Conservation (phyloP, 2,113 vertebrate species). For the Clarias magur region DNA sequence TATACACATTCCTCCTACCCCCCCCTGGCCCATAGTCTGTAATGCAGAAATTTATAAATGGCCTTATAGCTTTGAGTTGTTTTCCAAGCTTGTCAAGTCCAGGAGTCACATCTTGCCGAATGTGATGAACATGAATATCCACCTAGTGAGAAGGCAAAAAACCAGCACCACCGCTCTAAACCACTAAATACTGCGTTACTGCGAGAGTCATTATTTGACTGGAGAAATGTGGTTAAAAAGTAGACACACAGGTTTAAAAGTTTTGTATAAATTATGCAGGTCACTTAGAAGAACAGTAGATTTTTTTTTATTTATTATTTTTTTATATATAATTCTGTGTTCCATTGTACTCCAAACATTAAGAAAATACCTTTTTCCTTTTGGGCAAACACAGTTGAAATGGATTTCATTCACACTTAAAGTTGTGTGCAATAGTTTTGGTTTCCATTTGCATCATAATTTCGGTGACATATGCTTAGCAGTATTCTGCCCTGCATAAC, state of each 20-base stretch:
- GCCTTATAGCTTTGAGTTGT: background rate
- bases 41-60: background rate
- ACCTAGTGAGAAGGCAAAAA: background rate
- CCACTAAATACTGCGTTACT: background rate
- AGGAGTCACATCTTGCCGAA: background rate
- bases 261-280: background rate
- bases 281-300: background rate
- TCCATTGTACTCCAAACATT: slow-evolving; percentile 9
- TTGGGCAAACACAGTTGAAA: background rate
- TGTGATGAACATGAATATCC: background rate
- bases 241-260: background rate
- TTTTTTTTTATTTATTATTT: too few relatives aligned
- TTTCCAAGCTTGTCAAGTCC: background rate
- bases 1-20: background rate
- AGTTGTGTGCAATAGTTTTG: background rate
- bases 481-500: background rate
- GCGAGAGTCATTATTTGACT: background rate
- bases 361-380: background rate
- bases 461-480: background rate
- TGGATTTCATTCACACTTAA: background rate
- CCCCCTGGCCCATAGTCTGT: background rate
- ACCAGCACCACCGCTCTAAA: background rate
- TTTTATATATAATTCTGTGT: background rate
- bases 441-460: background rate
- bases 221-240: background rate